Percentiles rank a stretch among this genome's conserved stretches.
phyloP scores from a whole-genome alignment of 2,888 invertebrate genomes.

The Escarpia spicata region DNA sequence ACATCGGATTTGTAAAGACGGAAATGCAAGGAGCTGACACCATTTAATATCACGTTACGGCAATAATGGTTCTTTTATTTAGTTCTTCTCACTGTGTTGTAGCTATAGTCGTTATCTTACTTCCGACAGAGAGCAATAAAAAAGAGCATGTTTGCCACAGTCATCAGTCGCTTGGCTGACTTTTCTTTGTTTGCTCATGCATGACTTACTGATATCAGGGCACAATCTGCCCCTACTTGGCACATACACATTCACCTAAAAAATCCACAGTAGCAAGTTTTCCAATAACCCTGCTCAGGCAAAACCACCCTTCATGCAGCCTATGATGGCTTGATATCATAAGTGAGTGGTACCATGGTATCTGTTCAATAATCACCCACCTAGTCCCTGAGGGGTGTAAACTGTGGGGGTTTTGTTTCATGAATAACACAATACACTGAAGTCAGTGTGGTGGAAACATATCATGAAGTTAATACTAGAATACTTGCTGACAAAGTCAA shows the following conservation, averaged over 20 bases:
- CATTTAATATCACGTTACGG: not conserved
- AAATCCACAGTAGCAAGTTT: not conserved
- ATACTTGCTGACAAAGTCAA: not conserved
- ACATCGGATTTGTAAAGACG: not conserved
- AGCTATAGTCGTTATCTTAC: not conserved
- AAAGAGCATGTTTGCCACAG: not conserved
- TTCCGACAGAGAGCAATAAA: not conserved
- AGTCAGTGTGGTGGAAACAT: not conserved
- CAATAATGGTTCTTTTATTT: slow-evolving; percentile 13
- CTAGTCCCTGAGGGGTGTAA: not conserved
- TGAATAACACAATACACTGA: not conserved
- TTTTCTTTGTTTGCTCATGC: not conserved
- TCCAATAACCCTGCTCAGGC: not conserved
- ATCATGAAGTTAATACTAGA: not conserved
- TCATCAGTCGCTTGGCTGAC: not conserved
- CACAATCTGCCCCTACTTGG: not conserved
- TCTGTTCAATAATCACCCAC: not conserved
- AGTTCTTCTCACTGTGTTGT: not conserved
- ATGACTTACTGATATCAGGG: not conserved
- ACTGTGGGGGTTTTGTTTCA: not conserved
- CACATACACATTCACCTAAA: not conserved
- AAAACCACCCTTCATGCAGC: not conserved
- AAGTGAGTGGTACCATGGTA: not conserved
- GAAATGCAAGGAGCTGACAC: not conserved
- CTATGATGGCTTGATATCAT: not conserved